Evolutionary conservation across 2,888 invertebrate genomes (phyloP), one percentile per base, ranked within the genome.

Genomic region (Parnassius orleans): DNA sequence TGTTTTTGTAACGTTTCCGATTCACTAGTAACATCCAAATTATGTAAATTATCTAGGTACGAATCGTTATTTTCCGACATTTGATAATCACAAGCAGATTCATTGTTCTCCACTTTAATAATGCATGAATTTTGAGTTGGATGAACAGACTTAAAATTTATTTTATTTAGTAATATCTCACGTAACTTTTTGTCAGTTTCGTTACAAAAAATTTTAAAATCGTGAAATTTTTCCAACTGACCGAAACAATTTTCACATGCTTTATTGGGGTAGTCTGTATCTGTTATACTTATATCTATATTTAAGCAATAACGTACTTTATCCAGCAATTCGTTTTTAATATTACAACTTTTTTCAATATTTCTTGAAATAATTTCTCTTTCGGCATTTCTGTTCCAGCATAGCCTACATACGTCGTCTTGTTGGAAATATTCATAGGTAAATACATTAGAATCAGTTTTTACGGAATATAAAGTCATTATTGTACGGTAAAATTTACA

Each of bases 321-420:
- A 57, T 80, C 76, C 11, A 74, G 48, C 48, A 86, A 56, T 15
- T 66, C 65, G 12, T 65, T 72, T 63, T 75, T 73, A 9, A 62
- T 57, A 48, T 43, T 46, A 41, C 33, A n/a, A 2, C 10, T 47
- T 46, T 57, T 75, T 71, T 67, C 68, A 54, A 65, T 58, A 9
- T 61, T 59, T 66, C 71, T 69, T 2, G 66, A 60, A 9, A 72
- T 65, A 54, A 83, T 66, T 65, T 80, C 79, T 42, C 57, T 74
- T 10, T 69, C 68, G 2, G 80, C 82, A 57, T 84, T 76, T 66
- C 68, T 76, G 46, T 69, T 73, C 86, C 87, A 89, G 66, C 90
- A 90, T 9, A 90, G 68, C 66, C 89, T 74, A 61, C 90, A 90
- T 0, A 89, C 76, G 55, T 86, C 77, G 10, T 77, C 73, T 69